Percentiles rank a stretch among this genome's conserved stretches.
phyloP scores from a whole-genome alignment of 2,888 invertebrate genomes.

The Hyles lineata region DNA sequence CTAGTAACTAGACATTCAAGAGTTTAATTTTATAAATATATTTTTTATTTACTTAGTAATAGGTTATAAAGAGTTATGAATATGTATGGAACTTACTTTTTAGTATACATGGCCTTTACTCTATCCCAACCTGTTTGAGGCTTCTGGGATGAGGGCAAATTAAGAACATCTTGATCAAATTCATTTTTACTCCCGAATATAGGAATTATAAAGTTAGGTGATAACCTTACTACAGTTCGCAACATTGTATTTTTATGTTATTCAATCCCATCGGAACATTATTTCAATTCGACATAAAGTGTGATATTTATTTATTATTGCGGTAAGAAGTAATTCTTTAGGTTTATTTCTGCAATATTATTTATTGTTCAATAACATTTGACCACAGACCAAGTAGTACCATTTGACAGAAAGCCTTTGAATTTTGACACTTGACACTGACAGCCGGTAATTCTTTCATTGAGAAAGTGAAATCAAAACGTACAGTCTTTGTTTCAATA shows the following conservation, averaged over 20 bases:
- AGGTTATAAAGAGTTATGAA: neutral
- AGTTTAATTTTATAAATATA: neutral
- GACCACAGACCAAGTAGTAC: too few relatives aligned
- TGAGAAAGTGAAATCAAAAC: too few relatives aligned
- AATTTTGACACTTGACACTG: too few relatives aligned
- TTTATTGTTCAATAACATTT: too few relatives aligned
- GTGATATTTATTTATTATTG: neutral
- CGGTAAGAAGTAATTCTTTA: neutral
- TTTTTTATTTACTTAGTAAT: neutral
- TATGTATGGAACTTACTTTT: constrained; percentile 64
- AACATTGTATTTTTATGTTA: constrained; percentile 48
- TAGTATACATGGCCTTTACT: constrained; percentile 76
- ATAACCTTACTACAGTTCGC: constrained; percentile 59
- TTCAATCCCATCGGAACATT: neutral
- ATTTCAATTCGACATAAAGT: neutral
- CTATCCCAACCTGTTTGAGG: constrained; percentile 78
- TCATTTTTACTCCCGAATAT: constrained; percentile 51
- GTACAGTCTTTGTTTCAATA: too few relatives aligned
- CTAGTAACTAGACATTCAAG: too few relatives aligned
- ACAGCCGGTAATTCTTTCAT: too few relatives aligned
- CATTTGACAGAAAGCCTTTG: too few relatives aligned
- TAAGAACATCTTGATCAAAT: constrained; percentile 57
- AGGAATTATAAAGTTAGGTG: constrained; percentile 61
- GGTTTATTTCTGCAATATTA: too few relatives aligned
- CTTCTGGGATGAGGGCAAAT: constrained; percentile 33